Percentiles rank a stretch among this genome's conserved stretches.
Evolutionary conservation across 2,113 vertebrate genomes (phyloP).

Genomic region (Sebastes schlegelii): DNA sequence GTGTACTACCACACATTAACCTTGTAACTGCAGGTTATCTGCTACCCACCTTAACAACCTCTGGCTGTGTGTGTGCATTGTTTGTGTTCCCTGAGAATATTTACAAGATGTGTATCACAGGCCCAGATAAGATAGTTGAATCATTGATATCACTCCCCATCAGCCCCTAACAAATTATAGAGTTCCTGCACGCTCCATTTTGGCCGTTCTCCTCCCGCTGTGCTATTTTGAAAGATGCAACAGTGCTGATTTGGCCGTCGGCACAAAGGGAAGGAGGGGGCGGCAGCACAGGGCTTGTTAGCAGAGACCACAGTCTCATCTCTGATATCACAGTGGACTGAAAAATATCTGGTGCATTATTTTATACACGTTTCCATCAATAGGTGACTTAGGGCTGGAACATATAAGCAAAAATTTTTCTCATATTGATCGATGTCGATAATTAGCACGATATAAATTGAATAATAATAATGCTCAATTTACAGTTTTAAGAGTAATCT

Average conservation of each 20-base stretch:
- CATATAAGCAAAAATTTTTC: too few species aligned
- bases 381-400: too few species aligned
- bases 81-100: constrained; percentile 22
- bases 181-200: constrained; percentile 67
- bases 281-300: constrained; percentile 38
- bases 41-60: constrained; percentile 51
- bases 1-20: constrained; percentile 67
- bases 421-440: too few species aligned
- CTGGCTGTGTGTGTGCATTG: constrained; percentile 22
- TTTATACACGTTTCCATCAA: background rate
- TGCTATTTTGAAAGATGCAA: constrained; percentile 76
- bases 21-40: constrained; percentile 72
- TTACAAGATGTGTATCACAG: constrained; percentile 69
- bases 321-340: constrained; percentile 11
- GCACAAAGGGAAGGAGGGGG: constrained; percentile 53
- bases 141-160: constrained; percentile 66
- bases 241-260: constrained; percentile 63
- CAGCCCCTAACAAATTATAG: constrained; percentile 73
- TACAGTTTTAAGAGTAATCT: too few species aligned
- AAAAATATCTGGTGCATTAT: constrained; percentile 14
- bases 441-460: too few species aligned
- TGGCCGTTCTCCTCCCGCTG: constrained; percentile 60
- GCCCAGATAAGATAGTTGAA: constrained; percentile 72
- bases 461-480: too few species aligned
- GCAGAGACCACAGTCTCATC: constrained; percentile 45